These are phyloP conservation scores for Elmis aenea DNA, from an alignment of 2,888 invertebrate species.

Conservation along the genomic window DNA sequence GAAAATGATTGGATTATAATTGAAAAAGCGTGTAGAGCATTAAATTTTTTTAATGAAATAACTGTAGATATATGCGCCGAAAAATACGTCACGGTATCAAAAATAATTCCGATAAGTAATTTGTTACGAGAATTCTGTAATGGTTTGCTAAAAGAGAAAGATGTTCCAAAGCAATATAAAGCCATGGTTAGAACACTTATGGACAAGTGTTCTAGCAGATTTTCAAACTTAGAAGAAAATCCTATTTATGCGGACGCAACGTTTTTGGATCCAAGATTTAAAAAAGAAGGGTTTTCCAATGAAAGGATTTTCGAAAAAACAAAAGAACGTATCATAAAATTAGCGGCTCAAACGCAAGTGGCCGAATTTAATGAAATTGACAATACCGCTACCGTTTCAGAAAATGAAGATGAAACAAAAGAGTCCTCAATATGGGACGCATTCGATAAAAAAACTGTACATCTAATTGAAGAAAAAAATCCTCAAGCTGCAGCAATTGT, in stretches of 20 bases:
- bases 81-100: slow-evolving; percentile 9
- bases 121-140: background rate
- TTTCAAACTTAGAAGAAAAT: slow-evolving; percentile 8
- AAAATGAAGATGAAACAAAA: background rate
- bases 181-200: slow-evolving; percentile 6
- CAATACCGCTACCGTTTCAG: background rate
- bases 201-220: slow-evolving; percentile 2
- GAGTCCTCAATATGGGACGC: slow-evolving; percentile 5
- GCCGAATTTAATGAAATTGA: background rate
- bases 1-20: slow-evolving; percentile 8
- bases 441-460: slow-evolving; percentile 5
- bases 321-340: background rate
- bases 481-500: slow-evolving; percentile 19
- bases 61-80: slow-evolving; percentile 9
- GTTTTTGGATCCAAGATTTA: slow-evolving; percentile 16
- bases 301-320: slow-evolving; percentile 5
- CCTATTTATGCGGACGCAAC: slow-evolving; percentile 7
- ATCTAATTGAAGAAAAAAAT: slow-evolving; percentile 5
- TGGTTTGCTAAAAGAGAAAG: background rate
- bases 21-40: slow-evolving; percentile 4
- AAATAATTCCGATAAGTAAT: slow-evolving; percentile 8
- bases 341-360: background rate
- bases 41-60: slow-evolving; percentile 8
- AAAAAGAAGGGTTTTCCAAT: slow-evolving; percentile 10
- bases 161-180: no score